Evolutionary conservation across 2,888 invertebrate genomes (phyloP).

Genomic region (Pterostichus niger): DNA sequence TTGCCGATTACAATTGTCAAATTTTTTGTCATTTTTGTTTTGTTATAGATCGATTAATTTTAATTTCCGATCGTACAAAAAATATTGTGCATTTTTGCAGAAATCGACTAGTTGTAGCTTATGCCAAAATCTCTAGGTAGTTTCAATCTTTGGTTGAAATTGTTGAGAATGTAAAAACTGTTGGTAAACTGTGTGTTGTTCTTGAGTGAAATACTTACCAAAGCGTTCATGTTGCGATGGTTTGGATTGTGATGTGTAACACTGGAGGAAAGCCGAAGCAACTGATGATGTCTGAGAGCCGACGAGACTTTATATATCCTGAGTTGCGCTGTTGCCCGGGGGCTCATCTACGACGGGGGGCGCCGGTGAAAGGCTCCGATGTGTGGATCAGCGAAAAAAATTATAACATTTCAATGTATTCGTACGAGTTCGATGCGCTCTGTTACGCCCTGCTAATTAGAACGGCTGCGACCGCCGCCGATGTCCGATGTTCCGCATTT

Average conservation of each 20-base stretch:
- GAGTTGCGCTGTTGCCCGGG: constrained; percentile 48
- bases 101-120: too few relatives aligned
- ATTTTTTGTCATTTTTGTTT: too few relatives aligned
- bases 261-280: constrained; percentile 69
- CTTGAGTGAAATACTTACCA: constrained; percentile 69
- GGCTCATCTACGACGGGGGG: constrained; percentile 68
- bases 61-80: too few relatives aligned
- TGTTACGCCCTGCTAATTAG: constrained; percentile 57
- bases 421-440: constrained; percentile 59
- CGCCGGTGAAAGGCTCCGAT: constrained; percentile 68
- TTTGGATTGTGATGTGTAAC: constrained; percentile 67
- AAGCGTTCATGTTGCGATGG: constrained; percentile 69
- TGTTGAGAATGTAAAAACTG: too few relatives aligned
- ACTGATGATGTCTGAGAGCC: constrained; percentile 69
- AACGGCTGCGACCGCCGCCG: constrained; percentile 6
- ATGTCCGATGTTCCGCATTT: constrained; percentile 18
- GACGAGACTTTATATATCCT: constrained; percentile 70
- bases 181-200: too few relatives aligned
- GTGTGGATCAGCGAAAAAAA: constrained; percentile 46
- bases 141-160: too few relatives aligned
- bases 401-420: constrained; percentile 55
- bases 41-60: too few relatives aligned
- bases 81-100: too few relatives aligned
- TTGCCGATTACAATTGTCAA: too few relatives aligned
- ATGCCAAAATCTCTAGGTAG: too few relatives aligned